These are phyloP conservation scores for Chrysomela aeneicollis DNA, from an alignment of 2,888 invertebrate genomes.

Conservation along the genomic window DNA sequence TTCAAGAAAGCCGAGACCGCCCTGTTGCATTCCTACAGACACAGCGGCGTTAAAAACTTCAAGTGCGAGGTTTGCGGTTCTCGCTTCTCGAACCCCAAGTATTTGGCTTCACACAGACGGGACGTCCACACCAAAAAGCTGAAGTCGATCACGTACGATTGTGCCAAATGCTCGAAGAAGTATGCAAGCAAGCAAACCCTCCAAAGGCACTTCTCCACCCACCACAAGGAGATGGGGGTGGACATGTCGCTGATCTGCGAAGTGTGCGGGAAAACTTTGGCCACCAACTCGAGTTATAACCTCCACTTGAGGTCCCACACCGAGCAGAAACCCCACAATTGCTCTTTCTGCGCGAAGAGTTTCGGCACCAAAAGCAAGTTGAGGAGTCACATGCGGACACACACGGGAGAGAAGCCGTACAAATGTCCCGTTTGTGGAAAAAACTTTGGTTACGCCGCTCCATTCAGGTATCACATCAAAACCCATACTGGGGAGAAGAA, in stretches of 20 bases:
- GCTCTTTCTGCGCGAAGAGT: constrained; percentile 58
- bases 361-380: constrained; percentile 55
- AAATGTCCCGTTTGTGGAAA: constrained; percentile 65
- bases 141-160: constrained; percentile 34
- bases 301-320: constrained; percentile 38
- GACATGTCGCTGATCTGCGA: too few relatives aligned
- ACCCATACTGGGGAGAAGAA: constrained; percentile 68
- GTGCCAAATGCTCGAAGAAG: constrained; percentile 44
- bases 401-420: constrained; percentile 57
- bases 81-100: constrained; percentile 34
- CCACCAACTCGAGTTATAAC: too few relatives aligned
- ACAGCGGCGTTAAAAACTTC: constrained; percentile 48
- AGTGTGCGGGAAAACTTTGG: too few relatives aligned
- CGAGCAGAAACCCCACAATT: constrained; percentile 39
- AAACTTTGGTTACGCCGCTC: too few relatives aligned
- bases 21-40: constrained; percentile 43
- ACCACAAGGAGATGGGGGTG: too few relatives aligned
- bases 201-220: too few relatives aligned
- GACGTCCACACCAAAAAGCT: constrained; percentile 45
- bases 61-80: constrained; percentile 39
- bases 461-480: constrained; percentile 68
- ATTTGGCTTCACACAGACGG: constrained; percentile 42
- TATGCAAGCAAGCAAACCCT: constrained; percentile 9
- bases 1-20: constrained; percentile 32
- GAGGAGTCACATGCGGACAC: constrained; percentile 31